A percentile compares a stretch with the other conserved stretches of the same genome.
phyloP scores from a whole-genome alignment of 2,113 vertebrate species.

The Gulo gulo region DNA sequence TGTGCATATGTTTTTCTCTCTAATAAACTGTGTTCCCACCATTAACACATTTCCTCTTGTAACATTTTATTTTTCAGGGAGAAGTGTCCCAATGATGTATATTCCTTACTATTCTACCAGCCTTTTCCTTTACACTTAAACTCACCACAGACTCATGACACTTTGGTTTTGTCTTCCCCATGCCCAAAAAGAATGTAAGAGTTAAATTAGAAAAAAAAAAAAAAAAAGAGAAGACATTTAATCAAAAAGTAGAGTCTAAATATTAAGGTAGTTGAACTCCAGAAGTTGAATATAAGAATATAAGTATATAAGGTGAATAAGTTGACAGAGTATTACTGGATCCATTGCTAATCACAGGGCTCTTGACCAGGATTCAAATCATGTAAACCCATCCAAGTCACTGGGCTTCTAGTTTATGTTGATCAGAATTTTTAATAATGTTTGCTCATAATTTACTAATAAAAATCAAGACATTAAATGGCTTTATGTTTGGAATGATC shows the following conservation, averaged over 20 bases:
- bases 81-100: background rate
- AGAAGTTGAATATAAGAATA: too few species aligned
- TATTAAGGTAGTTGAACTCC: background rate
- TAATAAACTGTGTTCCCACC: background rate
- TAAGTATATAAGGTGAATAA: background rate
- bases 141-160: background rate
- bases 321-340: background rate
- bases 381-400: background rate
- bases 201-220: background rate
- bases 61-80: conserved; percentile 25
- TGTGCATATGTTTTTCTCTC: background rate
- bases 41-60: background rate
- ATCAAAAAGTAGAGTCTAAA: conserved; percentile 9
- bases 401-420: background rate
- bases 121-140: background rate
- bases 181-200: background rate
- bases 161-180: background rate
- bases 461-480: conserved; percentile 40
- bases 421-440: conserved; percentile 8
- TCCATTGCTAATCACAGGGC: background rate
- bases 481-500: background rate
- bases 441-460: background rate
- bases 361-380: conserved; percentile 1
- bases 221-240: background rate
- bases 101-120: background rate